These are phyloP conservation scores for Leucophora obtusa DNA, from an alignment of 2,888 invertebrate genomes.

Conservation along the genomic window DNA sequence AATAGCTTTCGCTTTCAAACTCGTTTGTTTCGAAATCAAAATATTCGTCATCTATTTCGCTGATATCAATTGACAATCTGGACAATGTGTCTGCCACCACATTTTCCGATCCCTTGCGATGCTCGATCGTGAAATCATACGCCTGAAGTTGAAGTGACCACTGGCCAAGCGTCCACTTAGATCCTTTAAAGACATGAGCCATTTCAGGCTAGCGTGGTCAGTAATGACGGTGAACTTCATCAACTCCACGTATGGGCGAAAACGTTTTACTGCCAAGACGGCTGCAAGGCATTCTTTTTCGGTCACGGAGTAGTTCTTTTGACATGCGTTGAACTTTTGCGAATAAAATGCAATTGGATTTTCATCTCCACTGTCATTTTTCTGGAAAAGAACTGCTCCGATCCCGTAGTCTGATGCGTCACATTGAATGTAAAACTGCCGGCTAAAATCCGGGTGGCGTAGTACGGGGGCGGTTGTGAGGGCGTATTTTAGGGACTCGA, in stretches of 20 bases:
- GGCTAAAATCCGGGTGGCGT: background rate
- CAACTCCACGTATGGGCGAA: slow-evolving; percentile 43
- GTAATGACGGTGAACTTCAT: slow-evolving; percentile 29
- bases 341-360: slow-evolving; percentile 17
- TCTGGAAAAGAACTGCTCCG: slow-evolving; percentile 23
- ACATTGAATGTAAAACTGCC: slow-evolving; percentile 26
- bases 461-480: background rate
- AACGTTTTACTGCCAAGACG: slow-evolving; percentile 11
- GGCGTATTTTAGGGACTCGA: slow-evolving; percentile 10
- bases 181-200: slow-evolving; percentile 28
- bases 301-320: slow-evolving; percentile 33
- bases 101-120: slow-evolving; percentile 30
- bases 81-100: slow-evolving; percentile 30
- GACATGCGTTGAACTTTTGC: slow-evolving; percentile 14
- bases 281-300: slow-evolving; percentile 40
- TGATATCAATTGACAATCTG: too few species aligned
- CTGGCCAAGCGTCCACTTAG: slow-evolving; percentile 5
- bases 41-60: too few species aligned
- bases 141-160: slow-evolving; percentile 31
- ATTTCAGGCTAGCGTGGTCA: slow-evolving; percentile 15
- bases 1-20: too few species aligned
- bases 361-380: background rate
- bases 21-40: too few species aligned
- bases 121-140: slow-evolving; percentile 20
- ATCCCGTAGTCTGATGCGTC: slow-evolving; percentile 19